Evolutionary conservation across 2,888 invertebrate species (phyloP).

Genomic region (Temnothorax rugatulus): DNA sequence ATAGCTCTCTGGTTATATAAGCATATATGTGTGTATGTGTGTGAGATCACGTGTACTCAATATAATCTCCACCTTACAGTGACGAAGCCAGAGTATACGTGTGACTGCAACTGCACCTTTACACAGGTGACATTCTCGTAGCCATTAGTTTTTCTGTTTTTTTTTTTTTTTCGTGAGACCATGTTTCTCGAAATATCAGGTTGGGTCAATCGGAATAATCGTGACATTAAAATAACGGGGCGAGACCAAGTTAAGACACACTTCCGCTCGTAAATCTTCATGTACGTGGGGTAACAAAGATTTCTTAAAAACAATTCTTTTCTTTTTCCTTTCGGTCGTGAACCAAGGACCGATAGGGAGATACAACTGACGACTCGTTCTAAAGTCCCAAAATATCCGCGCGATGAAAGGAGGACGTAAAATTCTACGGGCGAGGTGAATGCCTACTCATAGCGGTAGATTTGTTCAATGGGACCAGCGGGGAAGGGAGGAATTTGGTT

Average conservation of each 20-base stretch:
- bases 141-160: constrained; percentile 6
- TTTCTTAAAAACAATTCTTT: not conserved
- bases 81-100: not conserved
- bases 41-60: constrained; percentile 1
- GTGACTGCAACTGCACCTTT: not conserved
- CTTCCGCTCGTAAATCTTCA: not conserved
- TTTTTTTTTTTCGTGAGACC: constrained; percentile 10
- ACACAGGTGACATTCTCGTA: constrained; percentile 35
- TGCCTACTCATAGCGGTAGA: not conserved
- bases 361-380: not conserved
- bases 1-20: constrained; percentile 7
- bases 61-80: not conserved
- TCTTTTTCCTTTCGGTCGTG: too few species aligned
- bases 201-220: constrained; percentile 37
- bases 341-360: not conserved
- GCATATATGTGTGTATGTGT: constrained; percentile 10
- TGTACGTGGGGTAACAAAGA: not conserved
- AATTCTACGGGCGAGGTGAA: not conserved
- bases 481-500: not conserved
- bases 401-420: not conserved
- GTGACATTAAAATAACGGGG: constrained; percentile 35
- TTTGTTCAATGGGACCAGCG: not conserved
- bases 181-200: constrained; percentile 15
- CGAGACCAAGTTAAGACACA: not conserved
- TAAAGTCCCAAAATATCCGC: not conserved